These are phyloP conservation scores for Spongilla lacustris DNA, from an alignment of 37 sponge, comb jelly and placozoan species.

Conservation along the genomic window DNA sequence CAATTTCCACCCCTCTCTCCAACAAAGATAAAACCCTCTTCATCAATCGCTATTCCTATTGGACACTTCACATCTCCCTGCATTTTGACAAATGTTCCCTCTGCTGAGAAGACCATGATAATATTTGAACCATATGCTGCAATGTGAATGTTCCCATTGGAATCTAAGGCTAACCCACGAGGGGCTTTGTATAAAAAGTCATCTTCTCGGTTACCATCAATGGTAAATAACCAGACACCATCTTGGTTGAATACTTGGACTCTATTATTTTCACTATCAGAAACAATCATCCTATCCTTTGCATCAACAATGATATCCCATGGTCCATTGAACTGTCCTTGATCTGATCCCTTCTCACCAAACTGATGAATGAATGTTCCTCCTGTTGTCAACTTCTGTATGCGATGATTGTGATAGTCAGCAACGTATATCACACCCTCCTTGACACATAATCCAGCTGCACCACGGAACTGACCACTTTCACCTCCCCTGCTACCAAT, in stretches of 20 bases:
- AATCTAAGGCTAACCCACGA: conserved; percentile 52
- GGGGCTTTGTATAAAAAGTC: conserved; percentile 4
- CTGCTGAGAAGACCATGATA: conserved; percentile 36
- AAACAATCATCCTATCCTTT: conserved; percentile 26
- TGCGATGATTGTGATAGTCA: conserved; percentile 25
- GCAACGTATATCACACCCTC: conserved; percentile 45
- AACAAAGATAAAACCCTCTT: conserved; percentile 38
- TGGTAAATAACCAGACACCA: conserved; percentile 20
- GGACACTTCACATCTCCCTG: conserved; percentile 34
- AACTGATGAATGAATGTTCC: conserved; percentile 23
- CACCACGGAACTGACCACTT: conserved; percentile 33
- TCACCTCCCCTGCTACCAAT: conserved; percentile 19
- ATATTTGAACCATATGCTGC: not conserved
- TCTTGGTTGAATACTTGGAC: conserved; percentile 37
- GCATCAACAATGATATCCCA: conserved; percentile 26
- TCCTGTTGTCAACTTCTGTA: conserved; percentile 36
- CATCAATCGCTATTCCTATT: conserved; percentile 45
- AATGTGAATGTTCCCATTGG: conserved; percentile 34
- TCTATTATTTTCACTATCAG: conserved; percentile 40
- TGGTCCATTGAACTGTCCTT: conserved; percentile 38
- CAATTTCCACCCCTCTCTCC: not conserved
- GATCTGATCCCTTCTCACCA: conserved; percentile 32
- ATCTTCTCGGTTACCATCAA: conserved; percentile 6
- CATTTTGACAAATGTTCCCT: not conserved
- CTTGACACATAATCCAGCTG: conserved; percentile 26